Conservation (phyloP, 2,797 vertebrate species). For the Rhyacichthys aspro region DNA sequence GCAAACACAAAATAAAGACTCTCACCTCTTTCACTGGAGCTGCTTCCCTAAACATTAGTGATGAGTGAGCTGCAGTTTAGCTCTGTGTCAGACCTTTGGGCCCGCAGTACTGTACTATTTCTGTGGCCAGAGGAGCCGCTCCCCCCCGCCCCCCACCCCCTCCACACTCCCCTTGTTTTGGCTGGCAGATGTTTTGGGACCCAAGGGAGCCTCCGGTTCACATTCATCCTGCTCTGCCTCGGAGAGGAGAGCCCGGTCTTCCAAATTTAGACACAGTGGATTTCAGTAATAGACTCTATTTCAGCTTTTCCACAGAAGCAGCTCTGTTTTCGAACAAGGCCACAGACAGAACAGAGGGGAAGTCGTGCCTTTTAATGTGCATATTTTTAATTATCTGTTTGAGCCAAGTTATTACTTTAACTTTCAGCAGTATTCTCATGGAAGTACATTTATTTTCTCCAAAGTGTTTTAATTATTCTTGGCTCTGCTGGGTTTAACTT, state of each 20-base stretch:
- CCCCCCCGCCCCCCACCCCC: background rate
- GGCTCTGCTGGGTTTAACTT: no score
- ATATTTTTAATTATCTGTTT: background rate
- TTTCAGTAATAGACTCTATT: slow-evolving; percentile 57
- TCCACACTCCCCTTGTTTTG: slow-evolving; percentile 40
- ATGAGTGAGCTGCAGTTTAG: slow-evolving; percentile 26
- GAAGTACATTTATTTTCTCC: no score
- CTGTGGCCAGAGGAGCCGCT: slow-evolving; percentile 22
- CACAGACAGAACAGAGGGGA: background rate
- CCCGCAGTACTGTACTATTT: slow-evolving; percentile 42
- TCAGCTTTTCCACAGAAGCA: slow-evolving; percentile 18
- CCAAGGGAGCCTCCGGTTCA: slow-evolving; percentile 48
- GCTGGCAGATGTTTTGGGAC: slow-evolving; percentile 66
- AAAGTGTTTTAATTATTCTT: no score
- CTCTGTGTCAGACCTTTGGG: slow-evolving; percentile 42
- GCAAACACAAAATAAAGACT: background rate
- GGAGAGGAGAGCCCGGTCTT: slow-evolving; percentile 44
- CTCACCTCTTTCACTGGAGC: background rate
- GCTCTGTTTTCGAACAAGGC: slow-evolving; percentile 21
- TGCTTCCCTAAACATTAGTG: slow-evolving; percentile 21
- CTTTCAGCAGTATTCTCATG: no score
- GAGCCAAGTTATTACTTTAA: no score
- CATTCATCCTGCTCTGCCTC: slow-evolving; percentile 51
- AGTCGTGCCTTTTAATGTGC: no score
- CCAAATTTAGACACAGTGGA: slow-evolving; percentile 58